Evolutionary conservation across 2,113 vertebrate genomes (phyloP).

Genomic region (Labeo catla): DNA sequence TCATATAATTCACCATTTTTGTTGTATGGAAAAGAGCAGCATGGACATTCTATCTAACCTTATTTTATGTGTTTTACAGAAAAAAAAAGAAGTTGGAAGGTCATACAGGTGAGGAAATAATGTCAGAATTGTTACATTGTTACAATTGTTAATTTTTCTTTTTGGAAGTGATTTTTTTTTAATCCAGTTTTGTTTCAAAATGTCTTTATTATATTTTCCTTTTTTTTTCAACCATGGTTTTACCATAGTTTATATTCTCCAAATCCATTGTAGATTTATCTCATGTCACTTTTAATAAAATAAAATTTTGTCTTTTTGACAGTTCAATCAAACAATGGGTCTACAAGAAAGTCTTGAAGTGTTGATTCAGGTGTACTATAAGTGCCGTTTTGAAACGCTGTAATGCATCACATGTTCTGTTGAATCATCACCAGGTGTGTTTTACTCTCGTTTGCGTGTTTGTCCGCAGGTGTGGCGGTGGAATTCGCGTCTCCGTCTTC

Average conservation of each 20-base stretch:
- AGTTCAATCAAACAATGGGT: background rate
- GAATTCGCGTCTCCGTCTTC: slow-evolving; percentile 12
- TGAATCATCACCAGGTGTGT: slow-evolving; percentile 40
- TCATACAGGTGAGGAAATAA: background rate
- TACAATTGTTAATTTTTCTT: background rate
- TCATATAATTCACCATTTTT: background rate
- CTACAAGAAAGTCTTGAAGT: background rate
- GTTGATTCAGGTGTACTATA: slow-evolving; percentile 24
- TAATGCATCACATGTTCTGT: slow-evolving; percentile 39
- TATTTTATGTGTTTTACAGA: background rate
- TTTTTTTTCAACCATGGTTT: background rate
- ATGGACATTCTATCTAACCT: background rate
- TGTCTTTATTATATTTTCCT: background rate
- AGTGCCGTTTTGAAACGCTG: background rate
- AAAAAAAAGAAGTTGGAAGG: background rate
- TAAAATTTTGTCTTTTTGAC: background rate
- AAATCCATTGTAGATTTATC: background rate
- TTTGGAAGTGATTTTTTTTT: background rate
- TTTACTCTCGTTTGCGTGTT: slow-evolving; percentile 23
- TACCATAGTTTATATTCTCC: background rate
- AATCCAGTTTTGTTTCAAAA: background rate
- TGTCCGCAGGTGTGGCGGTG: slow-evolving; percentile 21
- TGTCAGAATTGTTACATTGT: background rate
- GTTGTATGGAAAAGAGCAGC: background rate
- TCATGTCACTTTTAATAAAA: background rate